Percentiles rank a stretch among this genome's conserved stretches.
phyloP scores from a whole-genome alignment of 1,140 invertebrate genomes.

The Lithobius niger region DNA sequence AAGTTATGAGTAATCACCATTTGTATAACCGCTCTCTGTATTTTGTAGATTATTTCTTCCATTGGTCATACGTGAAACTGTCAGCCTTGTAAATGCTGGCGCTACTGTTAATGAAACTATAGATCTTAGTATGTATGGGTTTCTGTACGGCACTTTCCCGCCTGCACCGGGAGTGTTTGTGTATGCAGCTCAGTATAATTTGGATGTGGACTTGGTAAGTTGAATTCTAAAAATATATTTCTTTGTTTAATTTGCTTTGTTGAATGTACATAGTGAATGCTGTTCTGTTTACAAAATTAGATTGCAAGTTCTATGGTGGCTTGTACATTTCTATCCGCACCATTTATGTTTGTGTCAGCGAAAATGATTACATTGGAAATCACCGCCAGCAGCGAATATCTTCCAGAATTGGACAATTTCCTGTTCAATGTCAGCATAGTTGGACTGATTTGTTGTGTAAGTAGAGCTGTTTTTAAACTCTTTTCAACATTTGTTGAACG shows the following conservation, averaged over 20 bases:
- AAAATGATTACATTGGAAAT: constrained; percentile 68
- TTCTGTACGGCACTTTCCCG: constrained; percentile 91
- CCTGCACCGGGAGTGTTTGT: constrained; percentile 89
- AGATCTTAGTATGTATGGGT: constrained; percentile 79
- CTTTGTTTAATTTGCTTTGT: neutral
- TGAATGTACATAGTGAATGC: neutral
- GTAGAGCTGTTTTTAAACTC: constrained; percentile 26
- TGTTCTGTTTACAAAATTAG: constrained; percentile 30
- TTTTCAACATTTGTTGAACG: too few relatives aligned
- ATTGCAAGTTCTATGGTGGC: constrained; percentile 84
- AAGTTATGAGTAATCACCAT: neutral
- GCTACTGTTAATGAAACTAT: constrained; percentile 52
- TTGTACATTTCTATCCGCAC: constrained; percentile 84
- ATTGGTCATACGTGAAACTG: constrained; percentile 69
- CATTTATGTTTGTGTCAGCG: constrained; percentile 87
- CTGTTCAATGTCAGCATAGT: constrained; percentile 69
- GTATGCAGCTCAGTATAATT: constrained; percentile 73
- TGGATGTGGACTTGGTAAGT: constrained; percentile 71
- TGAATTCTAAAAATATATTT: neutral
- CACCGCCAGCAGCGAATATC: constrained; percentile 47
- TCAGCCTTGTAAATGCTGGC: constrained; percentile 56
- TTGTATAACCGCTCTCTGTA: constrained; percentile 11
- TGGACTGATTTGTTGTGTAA: constrained; percentile 50
- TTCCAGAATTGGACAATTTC: constrained; percentile 58
- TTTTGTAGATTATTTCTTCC: constrained; percentile 62